These are phyloP conservation scores for Cistogaster globosa DNA, from an alignment of 2,888 invertebrate species.

Conservation along the genomic window DNA sequence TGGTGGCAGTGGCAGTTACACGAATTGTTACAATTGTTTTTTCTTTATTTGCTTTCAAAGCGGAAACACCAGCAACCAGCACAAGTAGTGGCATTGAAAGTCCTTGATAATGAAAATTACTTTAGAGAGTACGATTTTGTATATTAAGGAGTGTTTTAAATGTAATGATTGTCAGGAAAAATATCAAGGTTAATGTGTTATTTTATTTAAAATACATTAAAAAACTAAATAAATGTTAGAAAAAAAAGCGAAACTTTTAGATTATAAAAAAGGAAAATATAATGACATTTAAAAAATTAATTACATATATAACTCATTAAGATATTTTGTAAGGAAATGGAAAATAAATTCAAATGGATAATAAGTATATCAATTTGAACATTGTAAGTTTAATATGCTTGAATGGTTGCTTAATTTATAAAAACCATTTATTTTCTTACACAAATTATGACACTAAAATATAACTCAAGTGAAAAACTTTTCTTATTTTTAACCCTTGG, in stretches of 20 bases:
- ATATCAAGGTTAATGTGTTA: constrained; percentile 60
- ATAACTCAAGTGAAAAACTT: background rate
- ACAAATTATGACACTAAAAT: constrained; percentile 24
- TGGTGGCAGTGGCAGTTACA: constrained; percentile 64
- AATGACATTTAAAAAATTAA: constrained; percentile 65
- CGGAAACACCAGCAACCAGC: constrained; percentile 32
- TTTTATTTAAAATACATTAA: constrained; percentile 13
- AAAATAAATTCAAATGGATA: background rate
- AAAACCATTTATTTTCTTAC: constrained; percentile 57
- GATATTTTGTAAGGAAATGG: constrained; percentile 19
- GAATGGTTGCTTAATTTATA: constrained; percentile 67
- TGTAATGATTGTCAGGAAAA: constrained; percentile 45
- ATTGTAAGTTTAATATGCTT: constrained; percentile 57
- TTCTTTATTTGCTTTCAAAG: constrained; percentile 31
- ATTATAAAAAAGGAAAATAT: background rate
- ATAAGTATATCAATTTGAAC: background rate
- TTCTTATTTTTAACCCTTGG: no score
- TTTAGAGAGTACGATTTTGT: constrained; percentile 38
- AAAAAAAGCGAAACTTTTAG: constrained; percentile 6
- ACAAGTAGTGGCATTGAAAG: constrained; percentile 7
- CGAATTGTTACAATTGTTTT: constrained; percentile 62
- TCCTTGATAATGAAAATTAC: constrained; percentile 69
- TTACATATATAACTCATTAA: constrained; percentile 33
- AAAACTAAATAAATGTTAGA: constrained; percentile 13
- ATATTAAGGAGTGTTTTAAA: constrained; percentile 48